A percentile compares a stretch with the other conserved stretches of the same genome.
phyloP scores from a whole-genome alignment of 1,140 invertebrate species.

The Drosophila parabipectinata region DNA sequence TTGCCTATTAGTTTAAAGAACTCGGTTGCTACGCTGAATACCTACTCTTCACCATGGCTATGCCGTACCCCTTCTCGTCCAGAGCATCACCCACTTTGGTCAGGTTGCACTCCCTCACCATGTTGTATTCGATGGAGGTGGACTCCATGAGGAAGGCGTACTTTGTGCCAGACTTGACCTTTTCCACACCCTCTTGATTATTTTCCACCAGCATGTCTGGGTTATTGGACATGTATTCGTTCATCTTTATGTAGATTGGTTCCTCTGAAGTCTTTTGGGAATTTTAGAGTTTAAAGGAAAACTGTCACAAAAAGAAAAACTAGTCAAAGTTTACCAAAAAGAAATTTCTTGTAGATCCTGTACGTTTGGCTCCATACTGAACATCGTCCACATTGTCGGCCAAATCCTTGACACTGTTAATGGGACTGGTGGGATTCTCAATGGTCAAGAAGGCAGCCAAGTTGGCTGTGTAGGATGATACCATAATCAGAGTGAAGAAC shows the following conservation, averaged over 20 bases:
- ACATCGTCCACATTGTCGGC: slow-evolving; percentile 89
- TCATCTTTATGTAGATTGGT: slow-evolving; percentile 92
- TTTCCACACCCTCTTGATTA: slow-evolving; percentile 90
- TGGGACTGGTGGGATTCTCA: slow-evolving; percentile 91
- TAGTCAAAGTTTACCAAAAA: slow-evolving; percentile 87
- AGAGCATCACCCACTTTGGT: slow-evolving; percentile 91
- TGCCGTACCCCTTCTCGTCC: slow-evolving; percentile 95
- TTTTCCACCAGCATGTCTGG: slow-evolving; percentile 88
- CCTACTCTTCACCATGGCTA: slow-evolving; percentile 92
- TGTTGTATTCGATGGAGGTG: slow-evolving; percentile 92
- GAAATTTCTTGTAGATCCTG: slow-evolving; percentile 93
- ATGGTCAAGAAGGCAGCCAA: slow-evolving; percentile 97
- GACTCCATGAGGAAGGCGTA: slow-evolving; percentile 97
- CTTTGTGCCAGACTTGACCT: slow-evolving; percentile 85
- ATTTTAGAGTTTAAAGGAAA: background rate
- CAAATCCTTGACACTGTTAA: slow-evolving; percentile 93
- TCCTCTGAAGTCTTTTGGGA: slow-evolving; percentile 87
- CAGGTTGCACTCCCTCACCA: slow-evolving; percentile 92
- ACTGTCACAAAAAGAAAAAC: background rate
- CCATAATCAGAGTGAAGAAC: slow-evolving; percentile 98
- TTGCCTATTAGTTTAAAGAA: too few relatives aligned
- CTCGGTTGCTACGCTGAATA: background rate
- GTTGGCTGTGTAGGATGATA: slow-evolving; percentile 98
- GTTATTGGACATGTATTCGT: slow-evolving; percentile 89
- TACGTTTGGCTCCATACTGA: slow-evolving; percentile 93